Conservation (phyloP, 2,888 invertebrate species). For the Diaphora mendica region DNA sequence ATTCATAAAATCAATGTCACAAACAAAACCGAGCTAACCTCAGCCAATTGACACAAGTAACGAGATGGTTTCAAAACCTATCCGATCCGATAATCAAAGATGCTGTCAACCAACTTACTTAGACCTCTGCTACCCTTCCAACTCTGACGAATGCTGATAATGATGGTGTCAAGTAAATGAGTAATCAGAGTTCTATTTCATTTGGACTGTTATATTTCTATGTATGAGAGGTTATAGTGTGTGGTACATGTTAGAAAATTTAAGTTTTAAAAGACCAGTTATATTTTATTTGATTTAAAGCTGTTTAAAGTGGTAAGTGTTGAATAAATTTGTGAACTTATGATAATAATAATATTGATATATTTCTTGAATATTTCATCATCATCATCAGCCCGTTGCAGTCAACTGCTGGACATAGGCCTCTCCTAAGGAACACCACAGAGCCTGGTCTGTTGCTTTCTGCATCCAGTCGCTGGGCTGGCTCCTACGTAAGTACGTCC, state of each 20-base stretch:
- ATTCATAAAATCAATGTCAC: neutral
- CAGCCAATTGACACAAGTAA: constrained; percentile 43
- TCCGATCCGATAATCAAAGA: constrained; percentile 63
- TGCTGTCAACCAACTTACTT: constrained; percentile 34
- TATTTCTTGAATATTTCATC: neutral
- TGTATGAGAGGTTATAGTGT: constrained; percentile 29
- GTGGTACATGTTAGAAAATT: constrained; percentile 17
- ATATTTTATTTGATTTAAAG: neutral
- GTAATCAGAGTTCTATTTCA: constrained; percentile 40
- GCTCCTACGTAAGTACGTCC: no score
- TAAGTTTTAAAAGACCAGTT: neutral
- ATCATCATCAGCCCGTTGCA: no score
- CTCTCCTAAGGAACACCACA: no score
- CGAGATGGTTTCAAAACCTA: constrained; percentile 49
- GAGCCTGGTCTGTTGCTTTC: no score
- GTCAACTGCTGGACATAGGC: no score
- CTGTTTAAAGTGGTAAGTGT: no score
- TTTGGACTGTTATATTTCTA: constrained; percentile 56
- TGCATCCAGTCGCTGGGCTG: no score
- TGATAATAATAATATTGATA: no score
- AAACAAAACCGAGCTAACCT: constrained; percentile 6
- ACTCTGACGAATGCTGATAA: constrained; percentile 18
- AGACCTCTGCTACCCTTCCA: constrained; percentile 25
- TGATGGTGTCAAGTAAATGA: constrained; percentile 46
- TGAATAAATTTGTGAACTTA: no score